A percentile compares a stretch with the other conserved stretches of the same genome.
Evolutionary conservation across 2,113 vertebrate species (phyloP).

Genomic region (Burhinus oedicnemus): DNA sequence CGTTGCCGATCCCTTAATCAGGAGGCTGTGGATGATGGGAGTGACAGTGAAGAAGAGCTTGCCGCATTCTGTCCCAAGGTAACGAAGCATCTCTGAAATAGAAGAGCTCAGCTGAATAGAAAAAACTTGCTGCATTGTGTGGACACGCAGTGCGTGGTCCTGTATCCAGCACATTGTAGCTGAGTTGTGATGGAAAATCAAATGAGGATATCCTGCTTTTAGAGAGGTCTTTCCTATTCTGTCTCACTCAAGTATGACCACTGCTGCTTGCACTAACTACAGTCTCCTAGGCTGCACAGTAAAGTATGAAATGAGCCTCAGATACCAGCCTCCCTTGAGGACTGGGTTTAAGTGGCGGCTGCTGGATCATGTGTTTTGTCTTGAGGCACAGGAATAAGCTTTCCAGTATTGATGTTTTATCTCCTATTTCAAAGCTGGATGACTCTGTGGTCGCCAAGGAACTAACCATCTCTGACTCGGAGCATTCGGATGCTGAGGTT

Average conservation of each 20-base stretch:
- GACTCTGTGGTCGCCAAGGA: slow-evolving; percentile 87
- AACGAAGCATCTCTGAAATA: background rate
- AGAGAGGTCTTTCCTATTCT: background rate
- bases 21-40: slow-evolving; percentile 73
- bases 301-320: background rate
- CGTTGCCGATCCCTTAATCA: slow-evolving; percentile 73
- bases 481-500: slow-evolving; percentile 93
- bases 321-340: background rate
- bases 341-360: background rate
- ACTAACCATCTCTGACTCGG: slow-evolving; percentile 89
- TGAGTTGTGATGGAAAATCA: background rate
- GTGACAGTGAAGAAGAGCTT: slow-evolving; percentile 94
- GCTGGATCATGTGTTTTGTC: background rate
- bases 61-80: slow-evolving; percentile 94
- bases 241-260: background rate
- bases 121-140: accelerated
- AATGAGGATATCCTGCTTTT: background rate
- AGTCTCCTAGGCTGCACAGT: background rate
- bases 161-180: accelerated
- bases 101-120: background rate
- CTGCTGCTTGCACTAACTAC: background rate
- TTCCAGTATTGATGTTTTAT: background rate
- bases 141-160: background rate
- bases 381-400: background rate
- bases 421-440: slow-evolving; percentile 83